Evolutionary conservation across 2,797 vertebrate species (phyloP).

Genomic region (Argya squamiceps): DNA sequence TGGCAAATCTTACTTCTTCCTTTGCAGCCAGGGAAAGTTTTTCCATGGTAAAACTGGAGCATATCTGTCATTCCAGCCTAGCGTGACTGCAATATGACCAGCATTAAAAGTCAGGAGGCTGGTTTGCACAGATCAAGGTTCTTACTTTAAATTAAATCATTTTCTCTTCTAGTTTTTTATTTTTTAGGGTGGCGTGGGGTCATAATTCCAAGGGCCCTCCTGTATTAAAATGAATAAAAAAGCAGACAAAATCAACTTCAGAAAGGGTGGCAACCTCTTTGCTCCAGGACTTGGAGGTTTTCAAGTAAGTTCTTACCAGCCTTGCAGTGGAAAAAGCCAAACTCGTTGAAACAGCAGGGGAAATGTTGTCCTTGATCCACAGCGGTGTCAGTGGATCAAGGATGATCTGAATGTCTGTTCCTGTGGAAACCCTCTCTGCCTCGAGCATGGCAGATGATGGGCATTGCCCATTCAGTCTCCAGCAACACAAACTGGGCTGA

Average conservation of each 20-base stretch:
- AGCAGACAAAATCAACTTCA: not conserved
- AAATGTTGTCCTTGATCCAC: not conserved
- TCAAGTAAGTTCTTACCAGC: not conserved
- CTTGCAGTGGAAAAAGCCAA: not conserved
- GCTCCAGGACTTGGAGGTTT: not conserved
- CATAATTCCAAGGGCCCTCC: not conserved
- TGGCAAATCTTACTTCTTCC: conserved; percentile 36
- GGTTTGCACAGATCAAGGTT: not conserved
- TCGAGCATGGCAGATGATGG: not conserved
- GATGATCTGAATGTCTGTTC: not conserved
- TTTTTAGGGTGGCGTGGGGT: not conserved
- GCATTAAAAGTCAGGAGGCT: not conserved
- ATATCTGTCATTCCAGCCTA: not conserved
- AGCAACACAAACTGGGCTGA: not conserved
- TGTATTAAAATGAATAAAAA: not conserved
- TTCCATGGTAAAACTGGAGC: not conserved
- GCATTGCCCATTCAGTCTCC: not conserved
- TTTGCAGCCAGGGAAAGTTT: conserved; percentile 19
- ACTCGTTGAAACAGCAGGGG: not conserved
- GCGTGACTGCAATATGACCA: not conserved
- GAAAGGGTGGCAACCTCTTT: not conserved
- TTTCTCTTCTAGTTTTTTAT: not conserved
- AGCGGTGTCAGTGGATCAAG: not conserved
- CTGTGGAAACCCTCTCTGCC: not conserved
- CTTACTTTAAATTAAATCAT: not conserved